Percentiles rank a stretch among this genome's conserved stretches.
These are phyloP conservation scores for Lysandra bellargus DNA, from an alignment of 2,888 invertebrate species.

Conservation along the genomic window DNA sequence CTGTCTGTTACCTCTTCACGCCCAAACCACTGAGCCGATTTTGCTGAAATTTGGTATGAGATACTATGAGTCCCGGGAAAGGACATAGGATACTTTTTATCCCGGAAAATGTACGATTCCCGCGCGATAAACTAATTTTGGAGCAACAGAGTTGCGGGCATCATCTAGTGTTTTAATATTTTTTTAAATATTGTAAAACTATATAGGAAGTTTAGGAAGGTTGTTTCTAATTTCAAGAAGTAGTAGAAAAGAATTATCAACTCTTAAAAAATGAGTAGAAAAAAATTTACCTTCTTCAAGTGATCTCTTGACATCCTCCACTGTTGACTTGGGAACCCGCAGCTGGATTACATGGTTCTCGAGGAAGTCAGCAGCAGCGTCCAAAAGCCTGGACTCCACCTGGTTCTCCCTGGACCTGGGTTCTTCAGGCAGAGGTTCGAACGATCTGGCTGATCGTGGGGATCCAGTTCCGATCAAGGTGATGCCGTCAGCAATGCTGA, in stretches of 20 bases:
- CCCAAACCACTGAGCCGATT: too few relatives aligned
- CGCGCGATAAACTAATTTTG: too few relatives aligned
- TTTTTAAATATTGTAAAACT: background rate
- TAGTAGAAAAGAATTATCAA: too few relatives aligned
- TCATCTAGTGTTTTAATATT: too few relatives aligned
- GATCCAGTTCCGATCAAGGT: constrained; percentile 72
- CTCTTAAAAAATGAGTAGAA: background rate
- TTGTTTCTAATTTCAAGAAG: background rate
- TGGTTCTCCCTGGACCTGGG: constrained; percentile 86
- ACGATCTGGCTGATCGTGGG: constrained; percentile 80
- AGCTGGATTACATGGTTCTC: constrained; percentile 90
- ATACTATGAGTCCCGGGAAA: too few relatives aligned
- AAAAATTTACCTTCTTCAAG: constrained; percentile 86
- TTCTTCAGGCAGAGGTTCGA: constrained; percentile 85
- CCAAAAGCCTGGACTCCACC: constrained; percentile 86
- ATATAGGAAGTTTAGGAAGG: background rate
- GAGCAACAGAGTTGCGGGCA: too few relatives aligned
- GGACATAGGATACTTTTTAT: too few relatives aligned
- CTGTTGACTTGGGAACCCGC: constrained; percentile 87
- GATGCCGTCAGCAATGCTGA: constrained; percentile 82
- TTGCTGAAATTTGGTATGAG: too few relatives aligned
- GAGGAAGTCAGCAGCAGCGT: constrained; percentile 88
- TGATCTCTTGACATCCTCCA: constrained; percentile 87
- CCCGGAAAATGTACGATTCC: too few relatives aligned
- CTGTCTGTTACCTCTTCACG: too few relatives aligned